These are phyloP conservation scores for Cranoglanis bouderius DNA, from an alignment of 2,113 vertebrate genomes.

Conservation along the genomic window DNA sequence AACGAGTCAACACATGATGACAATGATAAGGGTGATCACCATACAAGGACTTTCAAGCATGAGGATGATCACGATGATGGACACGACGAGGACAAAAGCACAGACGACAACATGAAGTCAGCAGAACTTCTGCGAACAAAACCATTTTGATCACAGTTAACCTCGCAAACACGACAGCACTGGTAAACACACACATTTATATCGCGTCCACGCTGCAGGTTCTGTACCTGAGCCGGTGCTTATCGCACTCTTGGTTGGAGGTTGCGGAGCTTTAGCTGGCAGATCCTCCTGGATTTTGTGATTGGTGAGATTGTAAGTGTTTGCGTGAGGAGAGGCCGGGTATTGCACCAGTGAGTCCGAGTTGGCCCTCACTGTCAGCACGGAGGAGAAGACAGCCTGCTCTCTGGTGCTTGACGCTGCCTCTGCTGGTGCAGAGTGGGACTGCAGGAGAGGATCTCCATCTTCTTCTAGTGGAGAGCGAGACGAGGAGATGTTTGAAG, in stretches of 20 bases:
- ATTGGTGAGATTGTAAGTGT: slow-evolving; percentile 71
- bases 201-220: not conserved
- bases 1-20: slow-evolving; percentile 6
- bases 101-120: slow-evolving; percentile 21
- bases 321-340: slow-evolving; percentile 65
- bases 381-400: slow-evolving; percentile 64
- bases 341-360: slow-evolving; percentile 66
- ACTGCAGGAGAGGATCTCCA: slow-evolving; percentile 24
- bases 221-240: slow-evolving; percentile 77
- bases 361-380: slow-evolving; percentile 65
- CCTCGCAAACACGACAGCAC: slow-evolving; percentile 46
- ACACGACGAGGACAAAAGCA: slow-evolving; percentile 36
- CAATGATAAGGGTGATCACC: slow-evolving; percentile 16
- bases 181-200: not conserved
- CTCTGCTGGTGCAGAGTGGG: slow-evolving; percentile 39
- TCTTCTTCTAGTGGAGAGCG: slow-evolving; percentile 17
- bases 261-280: slow-evolving; percentile 55
- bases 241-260: slow-evolving; percentile 63
- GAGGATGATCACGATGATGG: slow-evolving; percentile 40
- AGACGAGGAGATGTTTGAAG: slow-evolving; percentile 53
- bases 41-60: slow-evolving; percentile 41
- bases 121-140: slow-evolving; percentile 38
- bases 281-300: slow-evolving; percentile 69
- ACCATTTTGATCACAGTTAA: slow-evolving; percentile 20
- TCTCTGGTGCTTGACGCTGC: slow-evolving; percentile 57